Conservation (phyloP, 2,888 invertebrate genomes). For the Blera fallax region DNA sequence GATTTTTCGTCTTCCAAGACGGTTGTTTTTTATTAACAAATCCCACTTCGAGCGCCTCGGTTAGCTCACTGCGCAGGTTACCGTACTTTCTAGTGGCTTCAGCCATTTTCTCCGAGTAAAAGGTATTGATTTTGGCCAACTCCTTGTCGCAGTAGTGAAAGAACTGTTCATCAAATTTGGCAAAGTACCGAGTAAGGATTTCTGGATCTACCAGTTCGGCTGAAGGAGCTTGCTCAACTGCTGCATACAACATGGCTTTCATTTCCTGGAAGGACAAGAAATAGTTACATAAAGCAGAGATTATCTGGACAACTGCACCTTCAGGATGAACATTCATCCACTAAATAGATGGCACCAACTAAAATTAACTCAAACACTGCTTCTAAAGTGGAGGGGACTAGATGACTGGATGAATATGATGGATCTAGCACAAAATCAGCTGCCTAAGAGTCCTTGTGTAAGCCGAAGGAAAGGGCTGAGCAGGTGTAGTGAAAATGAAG, state of each 20-base stretch:
- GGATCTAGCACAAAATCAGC: no score
- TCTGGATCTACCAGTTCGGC: constrained; percentile 88
- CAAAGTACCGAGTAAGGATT: constrained; percentile 87
- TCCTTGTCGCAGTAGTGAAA: constrained; percentile 93
- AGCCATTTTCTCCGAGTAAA: constrained; percentile 94
- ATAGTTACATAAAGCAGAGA: no score
- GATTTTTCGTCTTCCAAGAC: constrained; percentile 80
- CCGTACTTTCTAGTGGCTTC: constrained; percentile 92
- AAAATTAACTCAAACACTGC: no score
- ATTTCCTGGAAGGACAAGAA: constrained; percentile 85
- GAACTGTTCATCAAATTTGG: constrained; percentile 92
- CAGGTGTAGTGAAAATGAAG: no score
- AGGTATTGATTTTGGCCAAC: constrained; percentile 93
- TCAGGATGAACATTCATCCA: no score
- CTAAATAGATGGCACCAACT: no score
- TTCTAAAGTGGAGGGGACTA: no score
- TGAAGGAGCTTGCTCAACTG: constrained; percentile 89
- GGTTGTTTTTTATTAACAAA: constrained; percentile 79
- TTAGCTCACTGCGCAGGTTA: constrained; percentile 87
- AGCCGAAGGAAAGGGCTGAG: no score
- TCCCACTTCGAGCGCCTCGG: constrained; percentile 82
- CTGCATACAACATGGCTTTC: constrained; percentile 91
- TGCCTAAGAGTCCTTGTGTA: no score
- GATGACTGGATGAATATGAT: no score
- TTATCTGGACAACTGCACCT: no score